phyloP scores from a whole-genome alignment of 2,888 invertebrate species.

The Teinopalpus imperialis region DNA sequence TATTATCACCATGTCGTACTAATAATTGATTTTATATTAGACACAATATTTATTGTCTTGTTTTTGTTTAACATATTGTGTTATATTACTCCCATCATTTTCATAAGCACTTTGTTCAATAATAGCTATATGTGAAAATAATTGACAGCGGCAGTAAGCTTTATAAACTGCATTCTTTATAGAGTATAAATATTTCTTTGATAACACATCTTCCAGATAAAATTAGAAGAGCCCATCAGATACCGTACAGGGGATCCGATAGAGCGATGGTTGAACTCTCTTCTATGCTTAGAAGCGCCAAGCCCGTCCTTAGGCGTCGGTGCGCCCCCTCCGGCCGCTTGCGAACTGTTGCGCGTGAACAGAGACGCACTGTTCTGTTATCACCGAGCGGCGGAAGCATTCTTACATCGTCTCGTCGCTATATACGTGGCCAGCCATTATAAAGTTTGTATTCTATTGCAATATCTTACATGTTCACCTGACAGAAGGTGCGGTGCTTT shows the following conservation, averaged over 20 bases:
- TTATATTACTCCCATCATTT: too few species aligned
- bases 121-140: too few species aligned
- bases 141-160: too few species aligned
- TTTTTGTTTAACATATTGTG: too few species aligned
- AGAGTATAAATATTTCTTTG: too few species aligned
- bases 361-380: constrained; percentile 97
- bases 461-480: too few species aligned
- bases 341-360: constrained; percentile 94
- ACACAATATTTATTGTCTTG: too few species aligned
- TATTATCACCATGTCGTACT: too few species aligned
- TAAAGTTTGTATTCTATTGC: constrained; percentile 83
- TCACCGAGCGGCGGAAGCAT: constrained; percentile 95
- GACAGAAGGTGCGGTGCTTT: too few species aligned
- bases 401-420: constrained; percentile 94
- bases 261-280: constrained; percentile 94
- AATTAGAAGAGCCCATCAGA: constrained; percentile 96
- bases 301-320: constrained; percentile 87
- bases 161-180: too few species aligned
- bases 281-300: constrained; percentile 95
- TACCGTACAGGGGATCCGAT: constrained; percentile 93
- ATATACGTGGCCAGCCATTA: constrained; percentile 99
- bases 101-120: too few species aligned
- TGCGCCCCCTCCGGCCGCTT: constrained; percentile 93
- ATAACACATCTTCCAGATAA: constrained; percentile 76
- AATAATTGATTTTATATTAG: too few species aligned